These are phyloP conservation scores for Polia nebulosa DNA, from an alignment of 2,888 invertebrate species.

Conservation along the genomic window DNA sequence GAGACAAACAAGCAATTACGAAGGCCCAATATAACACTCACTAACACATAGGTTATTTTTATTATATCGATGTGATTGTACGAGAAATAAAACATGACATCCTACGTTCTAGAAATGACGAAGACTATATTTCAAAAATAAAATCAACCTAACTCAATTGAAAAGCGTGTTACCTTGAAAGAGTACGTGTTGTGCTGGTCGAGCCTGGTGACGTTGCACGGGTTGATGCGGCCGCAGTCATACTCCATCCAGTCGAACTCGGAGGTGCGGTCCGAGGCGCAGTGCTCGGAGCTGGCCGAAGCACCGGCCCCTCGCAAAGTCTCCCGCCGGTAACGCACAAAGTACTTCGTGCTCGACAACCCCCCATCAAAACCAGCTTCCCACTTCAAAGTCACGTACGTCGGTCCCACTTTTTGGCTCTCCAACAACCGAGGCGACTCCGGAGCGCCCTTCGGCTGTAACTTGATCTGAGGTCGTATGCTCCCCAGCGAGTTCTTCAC, in stretches of 20 bases:
- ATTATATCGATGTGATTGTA: conserved; percentile 2
- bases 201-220: conserved; percentile 96
- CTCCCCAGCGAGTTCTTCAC: conserved; percentile 96
- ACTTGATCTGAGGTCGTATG: conserved; percentile 93
- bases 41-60: neutral
- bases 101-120: neutral
- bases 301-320: conserved; percentile 90
- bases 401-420: conserved; percentile 94
- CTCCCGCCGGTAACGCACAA: conserved; percentile 95
- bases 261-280: conserved; percentile 79
- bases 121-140: neutral
- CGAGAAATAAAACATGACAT: conserved; percentile 20
- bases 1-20: neutral
- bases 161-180: conserved; percentile 92
- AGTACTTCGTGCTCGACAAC: conserved; percentile 96
- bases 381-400: conserved; percentile 96
- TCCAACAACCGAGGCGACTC: conserved; percentile 95
- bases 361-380: conserved; percentile 98
- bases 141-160: neutral
- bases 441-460: conserved; percentile 97
- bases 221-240: conserved; percentile 96
- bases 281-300: conserved; percentile 80
- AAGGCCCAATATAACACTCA: neutral
- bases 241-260: conserved; percentile 95
- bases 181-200: conserved; percentile 97